Conservation (phyloP, 2,888 invertebrate species). For the Nomada ferruginata region DNA sequence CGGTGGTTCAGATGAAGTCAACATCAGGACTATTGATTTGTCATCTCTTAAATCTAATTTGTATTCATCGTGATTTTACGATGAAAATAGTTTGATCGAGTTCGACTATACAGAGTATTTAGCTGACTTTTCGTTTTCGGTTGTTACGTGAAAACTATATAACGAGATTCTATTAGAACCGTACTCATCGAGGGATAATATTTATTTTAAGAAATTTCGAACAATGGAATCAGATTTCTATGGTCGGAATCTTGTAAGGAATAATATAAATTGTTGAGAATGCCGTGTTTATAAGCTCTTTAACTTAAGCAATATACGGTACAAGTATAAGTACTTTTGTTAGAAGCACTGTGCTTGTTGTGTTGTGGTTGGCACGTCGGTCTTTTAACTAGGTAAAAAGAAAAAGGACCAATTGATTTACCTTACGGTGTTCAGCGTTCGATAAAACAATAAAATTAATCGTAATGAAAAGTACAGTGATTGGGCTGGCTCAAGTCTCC, state of each 20-base stretch:
- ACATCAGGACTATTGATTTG: background rate
- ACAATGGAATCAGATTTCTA: slow-evolving; percentile 3
- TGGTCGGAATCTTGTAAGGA: background rate
- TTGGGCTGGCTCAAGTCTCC: slow-evolving; percentile 50
- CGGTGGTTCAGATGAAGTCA: background rate
- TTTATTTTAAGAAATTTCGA: background rate
- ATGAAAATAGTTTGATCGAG: background rate
- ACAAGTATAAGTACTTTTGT: slow-evolving; percentile 71
- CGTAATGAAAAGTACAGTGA: slow-evolving; percentile 51
- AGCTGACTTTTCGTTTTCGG: background rate
- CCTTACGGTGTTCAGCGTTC: slow-evolving; percentile 53
- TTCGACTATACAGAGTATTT: background rate
- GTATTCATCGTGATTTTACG: background rate
- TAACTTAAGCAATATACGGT: slow-evolving; percentile 74
- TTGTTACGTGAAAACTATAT: background rate
- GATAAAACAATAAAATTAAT: slow-evolving; percentile 62
- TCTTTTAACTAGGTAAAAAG: slow-evolving; percentile 65
- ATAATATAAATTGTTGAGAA: slow-evolving; percentile 52
- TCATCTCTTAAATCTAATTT: background rate
- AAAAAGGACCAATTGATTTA: slow-evolving; percentile 68
- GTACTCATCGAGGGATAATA: background rate
- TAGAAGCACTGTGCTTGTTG: slow-evolving; percentile 77
- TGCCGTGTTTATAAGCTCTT: slow-evolving; percentile 77
- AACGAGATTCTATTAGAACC: background rate
- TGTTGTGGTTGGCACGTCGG: slow-evolving; percentile 73